Base-by-base conservation (phyloP, 2,797 vertebrate genomes). In the Lacerta agilis region DNA sequence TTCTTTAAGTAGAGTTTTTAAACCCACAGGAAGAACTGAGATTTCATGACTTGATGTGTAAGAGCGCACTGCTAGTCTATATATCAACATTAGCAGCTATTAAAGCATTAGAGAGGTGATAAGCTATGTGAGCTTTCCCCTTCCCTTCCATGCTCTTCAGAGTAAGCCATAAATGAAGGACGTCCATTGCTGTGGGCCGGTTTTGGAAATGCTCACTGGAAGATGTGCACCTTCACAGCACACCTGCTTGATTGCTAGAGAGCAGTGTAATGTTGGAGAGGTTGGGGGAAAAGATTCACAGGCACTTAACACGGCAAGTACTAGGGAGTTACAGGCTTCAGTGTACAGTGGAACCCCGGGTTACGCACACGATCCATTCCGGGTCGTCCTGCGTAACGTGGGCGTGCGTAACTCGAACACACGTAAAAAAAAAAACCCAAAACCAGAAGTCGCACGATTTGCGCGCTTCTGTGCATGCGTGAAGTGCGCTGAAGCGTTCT, bases 1-100 rank as follows among this genome's bases (percentile, higher is more conserved):
- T 36, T 61, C 33, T 90, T 89, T 83, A 92, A 55, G 88, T 90
- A 89, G 11, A 1, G 7, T 43, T 89, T n/a, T 64, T 88, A 72
- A 82, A 83, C 17, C 43, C 66, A 43, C 45, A n/a, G 1, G 41
- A 49, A 41, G 23, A 55, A 79, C 29, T 69, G 43, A 78, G 66
- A 33, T 79, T 71, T 41, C 33, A 58, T 80, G 67, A n/a, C 33
- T 72, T 86, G 49, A 29, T 29, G 11, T 72, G 38, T 58, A 71
- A 69, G 33, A 20, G 33, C 71, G 8, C 9, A 80, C 23, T 86
- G 45, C 36, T 85, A 23, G 64, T 85, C 23, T 61, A 3, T 38
- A 5, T 75, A 38, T 27, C 13, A 27, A 29, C 49, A 75, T 76
- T 10, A 76, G 4, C 25, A 43, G 36, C 58, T 76, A 20, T 76